Evolutionary conservation across 2,888 invertebrate species (phyloP), one percentile per base, ranked within the genome.

Genomic region (Patella ulyssiponensis): DNA sequence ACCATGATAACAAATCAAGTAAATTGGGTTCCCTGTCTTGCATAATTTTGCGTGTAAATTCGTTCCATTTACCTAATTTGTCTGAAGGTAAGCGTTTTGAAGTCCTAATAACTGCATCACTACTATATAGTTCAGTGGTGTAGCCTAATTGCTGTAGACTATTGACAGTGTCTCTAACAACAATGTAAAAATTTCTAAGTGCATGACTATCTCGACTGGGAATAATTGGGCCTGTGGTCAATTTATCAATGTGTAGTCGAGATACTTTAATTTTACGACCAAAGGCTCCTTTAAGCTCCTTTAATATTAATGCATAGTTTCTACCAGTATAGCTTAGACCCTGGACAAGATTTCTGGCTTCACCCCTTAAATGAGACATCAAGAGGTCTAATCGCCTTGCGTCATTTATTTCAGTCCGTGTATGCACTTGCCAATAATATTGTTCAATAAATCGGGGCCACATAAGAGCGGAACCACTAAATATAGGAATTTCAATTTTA

Each of bases 41-140:
- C 33, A 56, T 17, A 17, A 56, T 56, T 56, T 56, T 56, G 15
- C n/a, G 14, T 14, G n/a, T 56, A n/a, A 56, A 56, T 56, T n/a
- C 56, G 14, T 56, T 56, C 56, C 56, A 56, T 17, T n/a, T 56
- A 17, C n/a, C 15, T 17, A n/a, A 17, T n/a, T 56, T 56, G 56
- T 56, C 56, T 56, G 56, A 56, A 56, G 56, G 56, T 17, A 56
- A n/a, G 14, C 56, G 56, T 56, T 56, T 56, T n/a, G 56, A 17
- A 56, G 56, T n/a, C n/a, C n/a, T 56, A n/a, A 56, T 56, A 56
- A 56, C 15, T n/a, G 56, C n/a, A 56, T 56, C 56, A 56, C 56
- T 56, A n/a, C 56, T 56, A 56, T 56, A 56, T n/a, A 56, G n/a
- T 17, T 56, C 56, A 56, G 56, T 17, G n/a, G 14, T 56, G 56